Evolutionary conservation across 2,888 invertebrate genomes (phyloP).

Genomic region (Lissonota sp.): DNA sequence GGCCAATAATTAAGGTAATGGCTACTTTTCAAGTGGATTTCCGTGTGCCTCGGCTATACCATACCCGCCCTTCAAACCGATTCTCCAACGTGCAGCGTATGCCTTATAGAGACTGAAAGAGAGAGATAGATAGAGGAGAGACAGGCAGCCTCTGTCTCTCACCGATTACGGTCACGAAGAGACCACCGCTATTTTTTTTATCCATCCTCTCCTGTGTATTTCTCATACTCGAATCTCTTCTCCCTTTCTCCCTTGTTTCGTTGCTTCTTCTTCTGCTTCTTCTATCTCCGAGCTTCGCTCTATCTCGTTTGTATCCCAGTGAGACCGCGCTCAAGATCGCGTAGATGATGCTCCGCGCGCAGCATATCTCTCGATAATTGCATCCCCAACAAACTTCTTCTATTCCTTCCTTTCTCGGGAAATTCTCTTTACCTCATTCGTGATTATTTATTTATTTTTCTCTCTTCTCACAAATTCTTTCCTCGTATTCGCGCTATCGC

Average conservation of each 20-base stretch:
- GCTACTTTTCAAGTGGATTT: constrained; percentile 83
- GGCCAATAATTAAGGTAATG: constrained; percentile 83
- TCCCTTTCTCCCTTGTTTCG: constrained; percentile 32
- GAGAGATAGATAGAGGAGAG: neutral
- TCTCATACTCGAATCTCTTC: constrained; percentile 32
- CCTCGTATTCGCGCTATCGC: neutral
- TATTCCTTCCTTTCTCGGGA: constrained; percentile 18
- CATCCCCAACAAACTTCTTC: constrained; percentile 66
- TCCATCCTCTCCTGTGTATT: constrained; percentile 54
- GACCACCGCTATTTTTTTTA: constrained; percentile 58
- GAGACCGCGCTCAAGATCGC: constrained; percentile 31
- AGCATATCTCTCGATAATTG: constrained; percentile 67
- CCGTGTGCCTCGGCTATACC: constrained; percentile 74
- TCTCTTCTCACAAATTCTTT: neutral
- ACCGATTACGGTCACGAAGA: constrained; percentile 81
- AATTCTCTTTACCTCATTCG: neutral
- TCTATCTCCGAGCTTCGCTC: constrained; percentile 14
- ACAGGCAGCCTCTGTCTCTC: constrained; percentile 66
- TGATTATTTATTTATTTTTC: neutral
- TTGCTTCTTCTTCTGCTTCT: constrained; percentile 12
- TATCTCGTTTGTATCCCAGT: constrained; percentile 40
- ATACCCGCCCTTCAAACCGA: constrained; percentile 69
- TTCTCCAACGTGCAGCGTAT: constrained; percentile 46
- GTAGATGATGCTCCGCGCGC: constrained; percentile 37
- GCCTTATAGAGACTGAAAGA: neutral